Evolutionary conservation across 1,140 invertebrate species (phyloP).

Genomic region (Atta texana): DNA sequence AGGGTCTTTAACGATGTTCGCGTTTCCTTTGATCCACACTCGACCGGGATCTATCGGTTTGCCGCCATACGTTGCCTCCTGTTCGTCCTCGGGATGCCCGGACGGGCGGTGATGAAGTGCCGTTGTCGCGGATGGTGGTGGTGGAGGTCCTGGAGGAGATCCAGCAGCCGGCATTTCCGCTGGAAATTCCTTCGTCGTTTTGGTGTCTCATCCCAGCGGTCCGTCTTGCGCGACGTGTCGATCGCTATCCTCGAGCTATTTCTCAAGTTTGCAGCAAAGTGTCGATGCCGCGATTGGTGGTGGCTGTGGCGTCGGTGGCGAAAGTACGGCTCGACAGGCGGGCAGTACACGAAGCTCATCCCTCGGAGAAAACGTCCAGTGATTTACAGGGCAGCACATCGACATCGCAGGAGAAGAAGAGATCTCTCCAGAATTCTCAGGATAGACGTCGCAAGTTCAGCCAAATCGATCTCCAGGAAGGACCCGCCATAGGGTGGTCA

Average conservation of each 20-base stretch:
- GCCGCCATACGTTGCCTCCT: slow-evolving; percentile 32
- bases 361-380: neutral
- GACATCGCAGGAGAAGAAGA: neutral
- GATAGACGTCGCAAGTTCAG: neutral
- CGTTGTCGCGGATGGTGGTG: slow-evolving; percentile 67
- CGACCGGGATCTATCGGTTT: slow-evolving; percentile 65
- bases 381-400: neutral
- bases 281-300: slow-evolving; percentile 62
- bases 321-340: neutral
- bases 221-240: slow-evolving; percentile 28
- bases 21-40: slow-evolving; percentile 70
- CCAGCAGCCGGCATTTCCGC: slow-evolving; percentile 15
- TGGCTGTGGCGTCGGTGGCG: slow-evolving; percentile 66
- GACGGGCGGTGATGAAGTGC: slow-evolving; percentile 66
- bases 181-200: slow-evolving; percentile 34
- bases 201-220: neutral
- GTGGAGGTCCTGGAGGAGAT: slow-evolving; percentile 61
- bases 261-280: slow-evolving; percentile 22
- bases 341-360: neutral
- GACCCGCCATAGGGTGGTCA: slow-evolving; percentile 61
- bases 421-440: neutral
- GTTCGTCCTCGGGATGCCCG: slow-evolving; percentile 47
- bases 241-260: slow-evolving; percentile 25
- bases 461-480: slow-evolving; percentile 56
- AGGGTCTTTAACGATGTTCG: neutral